Percentiles rank a stretch among this genome's conserved stretches.
Evolutionary conservation across 2,888 invertebrate species (phyloP).

Genomic region (Noctua janthe): DNA sequence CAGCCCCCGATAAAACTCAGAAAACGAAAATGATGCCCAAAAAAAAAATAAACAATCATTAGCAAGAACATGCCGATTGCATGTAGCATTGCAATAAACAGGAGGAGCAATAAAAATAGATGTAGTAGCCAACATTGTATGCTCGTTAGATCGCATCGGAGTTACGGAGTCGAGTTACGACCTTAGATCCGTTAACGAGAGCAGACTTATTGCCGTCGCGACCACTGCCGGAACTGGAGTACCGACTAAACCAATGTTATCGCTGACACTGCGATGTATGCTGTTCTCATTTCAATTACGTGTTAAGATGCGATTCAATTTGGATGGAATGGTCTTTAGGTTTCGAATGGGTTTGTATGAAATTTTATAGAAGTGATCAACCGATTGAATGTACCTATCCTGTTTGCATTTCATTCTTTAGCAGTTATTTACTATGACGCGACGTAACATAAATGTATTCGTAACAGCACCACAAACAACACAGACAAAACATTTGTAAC

Average conservation of each 20-base stretch:
- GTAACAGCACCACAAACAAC: neutral
- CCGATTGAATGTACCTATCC: neutral
- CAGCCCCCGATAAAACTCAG: conserved; percentile 11
- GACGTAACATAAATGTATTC: neutral
- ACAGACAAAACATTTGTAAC: conserved; percentile 8
- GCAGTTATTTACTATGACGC: neutral
- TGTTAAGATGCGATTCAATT: conserved; percentile 52
- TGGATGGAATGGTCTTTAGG: conserved; percentile 30
- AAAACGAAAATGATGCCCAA: conserved; percentile 21
- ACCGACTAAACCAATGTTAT: conserved; percentile 78
- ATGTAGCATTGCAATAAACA: conserved; percentile 68
- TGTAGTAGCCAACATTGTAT: conserved; percentile 70
- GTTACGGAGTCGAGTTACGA: conserved; percentile 72
- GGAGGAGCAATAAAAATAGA: conserved; percentile 65
- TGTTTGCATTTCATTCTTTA: neutral
- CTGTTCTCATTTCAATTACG: conserved; percentile 59
- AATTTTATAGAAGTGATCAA: neutral
- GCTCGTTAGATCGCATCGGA: conserved; percentile 74
- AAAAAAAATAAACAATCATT: conserved; percentile 66
- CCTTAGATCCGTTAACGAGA: conserved; percentile 78
- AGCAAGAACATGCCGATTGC: conserved; percentile 64
- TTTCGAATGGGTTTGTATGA: conserved; percentile 6
- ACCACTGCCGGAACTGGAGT: conserved; percentile 65
- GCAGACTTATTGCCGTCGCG: conserved; percentile 76
- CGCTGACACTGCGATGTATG: conserved; percentile 67